Evolutionary conservation across 2,797 vertebrate genomes (phyloP).

Genomic region (Eremophila alpestris): DNA sequence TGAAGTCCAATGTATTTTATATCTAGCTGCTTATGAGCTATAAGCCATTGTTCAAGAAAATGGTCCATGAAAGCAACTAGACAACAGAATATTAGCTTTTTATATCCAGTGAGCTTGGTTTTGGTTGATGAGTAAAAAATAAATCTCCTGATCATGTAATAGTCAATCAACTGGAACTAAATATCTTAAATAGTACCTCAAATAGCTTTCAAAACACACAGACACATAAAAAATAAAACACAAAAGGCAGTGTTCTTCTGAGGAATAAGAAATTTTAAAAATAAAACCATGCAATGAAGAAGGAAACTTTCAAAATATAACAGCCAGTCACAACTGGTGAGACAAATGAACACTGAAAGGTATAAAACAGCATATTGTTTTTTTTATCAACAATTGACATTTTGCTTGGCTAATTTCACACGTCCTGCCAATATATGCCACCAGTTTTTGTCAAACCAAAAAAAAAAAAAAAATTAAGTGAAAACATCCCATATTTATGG

Average conservation of each 20-base stretch:
- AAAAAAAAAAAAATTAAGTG: background rate
- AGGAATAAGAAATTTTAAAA: background rate
- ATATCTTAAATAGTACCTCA: background rate
- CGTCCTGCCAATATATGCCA: background rate
- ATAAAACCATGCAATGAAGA: background rate
- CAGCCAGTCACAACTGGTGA: background rate
- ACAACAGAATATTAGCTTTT: background rate
- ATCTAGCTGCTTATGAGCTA: background rate
- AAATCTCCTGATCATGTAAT: background rate
- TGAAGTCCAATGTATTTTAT: background rate
- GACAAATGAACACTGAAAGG: background rate
- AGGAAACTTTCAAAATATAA: background rate
- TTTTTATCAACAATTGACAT: background rate
- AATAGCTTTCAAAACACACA: background rate
- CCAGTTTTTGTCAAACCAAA: background rate
- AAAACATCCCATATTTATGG: background rate
- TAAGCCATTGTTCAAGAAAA: background rate
- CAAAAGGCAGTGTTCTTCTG: background rate
- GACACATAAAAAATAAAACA: background rate
- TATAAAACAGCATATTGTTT: background rate
- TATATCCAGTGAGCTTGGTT: background rate
- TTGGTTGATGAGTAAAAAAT: background rate
- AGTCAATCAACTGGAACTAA: background rate
- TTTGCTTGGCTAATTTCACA: background rate
- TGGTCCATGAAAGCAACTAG: background rate